These are phyloP conservation scores for Ceuthmochares aereus DNA, from an alignment of 2,113 vertebrate species.

Conservation along the genomic window DNA sequence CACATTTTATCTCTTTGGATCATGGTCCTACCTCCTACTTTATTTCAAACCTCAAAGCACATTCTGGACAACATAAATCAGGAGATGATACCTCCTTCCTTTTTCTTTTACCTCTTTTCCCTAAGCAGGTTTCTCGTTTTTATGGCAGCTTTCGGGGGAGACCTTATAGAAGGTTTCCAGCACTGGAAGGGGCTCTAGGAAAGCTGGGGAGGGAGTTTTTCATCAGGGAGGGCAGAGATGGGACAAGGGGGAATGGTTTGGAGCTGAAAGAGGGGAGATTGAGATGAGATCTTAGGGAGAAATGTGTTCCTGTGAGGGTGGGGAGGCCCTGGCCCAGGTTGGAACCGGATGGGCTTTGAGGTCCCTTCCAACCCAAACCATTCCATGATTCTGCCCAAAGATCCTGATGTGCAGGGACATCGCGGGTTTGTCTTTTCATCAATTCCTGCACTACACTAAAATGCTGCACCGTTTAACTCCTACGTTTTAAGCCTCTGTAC, in stretches of 20 bases:
- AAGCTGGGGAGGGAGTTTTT: too few relatives aligned
- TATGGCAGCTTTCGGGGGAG: background rate
- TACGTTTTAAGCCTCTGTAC: background rate
- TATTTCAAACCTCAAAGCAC: conserved; percentile 23
- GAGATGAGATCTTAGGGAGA: too few relatives aligned
- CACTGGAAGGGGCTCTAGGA: too few relatives aligned
- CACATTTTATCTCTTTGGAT: background rate
- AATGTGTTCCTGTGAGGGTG: too few relatives aligned
- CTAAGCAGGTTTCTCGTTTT: background rate
- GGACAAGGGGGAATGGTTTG: too few relatives aligned
- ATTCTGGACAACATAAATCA: background rate
- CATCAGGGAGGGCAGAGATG: too few relatives aligned
- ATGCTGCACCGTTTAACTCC: background rate
- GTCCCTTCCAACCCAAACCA: too few relatives aligned
- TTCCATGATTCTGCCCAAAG: background rate
- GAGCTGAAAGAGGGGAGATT: too few relatives aligned
- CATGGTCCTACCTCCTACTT: background rate
- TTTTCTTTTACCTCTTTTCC: background rate
- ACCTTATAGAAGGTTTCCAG: too few relatives aligned
- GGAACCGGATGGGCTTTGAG: too few relatives aligned
- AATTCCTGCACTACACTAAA: background rate
- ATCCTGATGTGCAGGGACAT: background rate
- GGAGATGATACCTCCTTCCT: background rate
- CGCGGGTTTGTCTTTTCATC: background rate
- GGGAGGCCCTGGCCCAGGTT: too few relatives aligned